phyloP scores from a whole-genome alignment of 2,888 invertebrate species.

The Tachina fera region DNA sequence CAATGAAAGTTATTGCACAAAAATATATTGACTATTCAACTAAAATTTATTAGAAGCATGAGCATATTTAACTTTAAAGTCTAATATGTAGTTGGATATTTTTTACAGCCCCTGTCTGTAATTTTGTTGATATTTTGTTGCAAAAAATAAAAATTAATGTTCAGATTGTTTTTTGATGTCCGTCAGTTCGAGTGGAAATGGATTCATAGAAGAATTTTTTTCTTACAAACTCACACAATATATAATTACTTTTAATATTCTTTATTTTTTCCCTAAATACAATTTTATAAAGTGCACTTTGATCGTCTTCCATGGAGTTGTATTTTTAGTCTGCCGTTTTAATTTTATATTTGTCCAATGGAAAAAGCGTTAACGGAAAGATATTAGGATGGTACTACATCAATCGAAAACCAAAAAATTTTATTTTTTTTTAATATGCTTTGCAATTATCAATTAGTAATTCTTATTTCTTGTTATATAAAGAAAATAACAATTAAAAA shows the following conservation, averaged over 20 bases:
- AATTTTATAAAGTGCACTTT: conserved; percentile 55
- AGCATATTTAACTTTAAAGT: too few species aligned
- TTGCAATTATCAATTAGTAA: neutral
- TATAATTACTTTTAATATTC: neutral
- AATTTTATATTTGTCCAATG: neutral
- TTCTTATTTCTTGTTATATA: too few species aligned
- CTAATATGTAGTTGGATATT: too few species aligned
- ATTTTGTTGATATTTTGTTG: neutral
- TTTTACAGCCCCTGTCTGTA: too few species aligned
- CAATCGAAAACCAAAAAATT: neutral
- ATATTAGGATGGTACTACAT: neutral
- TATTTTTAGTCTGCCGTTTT: conserved; percentile 32
- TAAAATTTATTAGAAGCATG: too few species aligned
- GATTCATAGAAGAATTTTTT: neutral
- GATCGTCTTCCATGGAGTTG: conserved; percentile 37
- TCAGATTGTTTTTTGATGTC: too few species aligned
- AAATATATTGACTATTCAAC: too few species aligned
- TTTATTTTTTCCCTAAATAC: conserved; percentile 1
- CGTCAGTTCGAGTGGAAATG: too few species aligned
- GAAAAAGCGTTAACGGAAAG: neutral
- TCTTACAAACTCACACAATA: neutral
- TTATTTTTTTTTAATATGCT: too few species aligned
- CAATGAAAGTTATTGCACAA: too few species aligned
- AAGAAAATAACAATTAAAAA: too few species aligned
- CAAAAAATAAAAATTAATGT: too few species aligned